phyloP scores from a whole-genome alignment of 1,140 invertebrate species.

The Olivierus martensii region DNA sequence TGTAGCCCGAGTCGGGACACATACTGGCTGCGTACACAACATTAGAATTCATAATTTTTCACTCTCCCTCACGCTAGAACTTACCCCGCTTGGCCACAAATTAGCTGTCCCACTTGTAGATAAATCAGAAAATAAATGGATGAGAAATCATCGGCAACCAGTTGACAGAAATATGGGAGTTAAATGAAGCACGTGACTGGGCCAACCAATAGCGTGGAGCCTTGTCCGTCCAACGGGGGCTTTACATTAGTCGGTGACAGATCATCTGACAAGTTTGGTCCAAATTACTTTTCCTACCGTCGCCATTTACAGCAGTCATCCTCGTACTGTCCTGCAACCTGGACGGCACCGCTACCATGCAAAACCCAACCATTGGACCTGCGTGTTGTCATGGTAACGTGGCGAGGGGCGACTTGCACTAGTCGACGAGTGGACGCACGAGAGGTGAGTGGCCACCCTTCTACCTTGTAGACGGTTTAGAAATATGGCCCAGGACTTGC shows the following conservation, averaged over 20 bases:
- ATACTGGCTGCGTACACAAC: constrained; percentile 13
- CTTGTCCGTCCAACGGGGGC: constrained; percentile 7
- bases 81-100: constrained; percentile 5
- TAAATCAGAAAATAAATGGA: constrained; percentile 20
- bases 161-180: constrained; percentile 19
- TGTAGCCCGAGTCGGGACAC: constrained; percentile 5
- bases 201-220: constrained; percentile 7
- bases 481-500: no score
- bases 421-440: no score
- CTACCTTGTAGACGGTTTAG: no score
- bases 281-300: no score
- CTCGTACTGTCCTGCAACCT: no score
- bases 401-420: no score
- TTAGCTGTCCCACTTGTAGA: constrained; percentile 17
- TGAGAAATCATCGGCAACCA: constrained; percentile 14
- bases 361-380: no score
- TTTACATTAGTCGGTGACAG: background rate
- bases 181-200: constrained; percentile 15
- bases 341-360: no score
- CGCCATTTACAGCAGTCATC: no score
- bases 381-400: no score
- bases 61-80: background rate
- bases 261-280: no score
- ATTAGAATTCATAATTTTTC: constrained; percentile 11
- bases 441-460: no score